phyloP scores from a whole-genome alignment of 2,797 vertebrate genomes.

The Austrolebias charrua region DNA sequence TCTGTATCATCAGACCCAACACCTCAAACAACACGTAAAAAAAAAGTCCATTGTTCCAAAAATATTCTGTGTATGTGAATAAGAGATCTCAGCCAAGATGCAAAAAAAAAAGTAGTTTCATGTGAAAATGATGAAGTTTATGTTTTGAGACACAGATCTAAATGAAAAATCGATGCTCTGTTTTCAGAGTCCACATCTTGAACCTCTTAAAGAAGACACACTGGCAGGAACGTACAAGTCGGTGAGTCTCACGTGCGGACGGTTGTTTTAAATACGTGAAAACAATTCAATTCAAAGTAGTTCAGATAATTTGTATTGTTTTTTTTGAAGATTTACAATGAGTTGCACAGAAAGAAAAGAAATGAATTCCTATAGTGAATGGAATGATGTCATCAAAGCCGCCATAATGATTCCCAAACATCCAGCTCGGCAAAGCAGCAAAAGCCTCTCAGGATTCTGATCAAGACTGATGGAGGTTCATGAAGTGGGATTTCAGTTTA shows the following conservation, averaged over 20 bases:
- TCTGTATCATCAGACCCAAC: too few species aligned
- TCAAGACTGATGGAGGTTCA: too few species aligned
- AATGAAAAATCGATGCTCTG: slow-evolving; percentile 42
- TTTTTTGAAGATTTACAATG: not conserved
- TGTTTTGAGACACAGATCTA: slow-evolving; percentile 22
- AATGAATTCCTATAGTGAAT: too few species aligned
- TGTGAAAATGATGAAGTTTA: slow-evolving; percentile 8
- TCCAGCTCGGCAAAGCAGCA: too few species aligned
- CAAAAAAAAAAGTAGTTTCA: slow-evolving; percentile 10
- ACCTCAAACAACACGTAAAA: too few species aligned
- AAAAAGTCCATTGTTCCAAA: too few species aligned
- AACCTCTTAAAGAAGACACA: slow-evolving; percentile 86
- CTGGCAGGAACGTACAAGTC: slow-evolving; percentile 80
- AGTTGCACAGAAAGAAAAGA: too few species aligned
- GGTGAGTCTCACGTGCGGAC: slow-evolving; percentile 73
- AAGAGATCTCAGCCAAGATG: slow-evolving; percentile 27
- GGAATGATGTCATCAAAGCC: too few species aligned
- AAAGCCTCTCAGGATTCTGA: too few species aligned
- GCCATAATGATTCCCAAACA: too few species aligned
- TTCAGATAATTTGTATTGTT: not conserved
- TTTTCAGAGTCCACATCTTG: slow-evolving; percentile 85
- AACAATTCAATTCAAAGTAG: too few species aligned
- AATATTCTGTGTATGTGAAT: not conserved
- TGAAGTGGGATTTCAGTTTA: too few species aligned
- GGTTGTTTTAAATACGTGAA: not conserved